These are phyloP conservation scores for Isichthys henryi DNA, from an alignment of 2,113 vertebrate genomes.

Conservation along the genomic window DNA sequence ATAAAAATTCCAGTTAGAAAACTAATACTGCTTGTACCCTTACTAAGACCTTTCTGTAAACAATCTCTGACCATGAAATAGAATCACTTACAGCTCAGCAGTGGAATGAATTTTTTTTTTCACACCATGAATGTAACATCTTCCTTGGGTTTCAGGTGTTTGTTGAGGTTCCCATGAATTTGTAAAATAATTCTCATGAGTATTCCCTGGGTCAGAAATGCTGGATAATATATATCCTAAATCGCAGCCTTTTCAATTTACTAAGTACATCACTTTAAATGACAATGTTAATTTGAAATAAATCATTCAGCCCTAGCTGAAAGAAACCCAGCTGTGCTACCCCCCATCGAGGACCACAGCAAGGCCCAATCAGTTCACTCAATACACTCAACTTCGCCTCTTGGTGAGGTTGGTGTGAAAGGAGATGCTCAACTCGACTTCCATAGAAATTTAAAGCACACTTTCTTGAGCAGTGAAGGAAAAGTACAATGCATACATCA, in stretches of 20 bases:
- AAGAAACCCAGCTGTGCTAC: neutral
- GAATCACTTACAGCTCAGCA: no score
- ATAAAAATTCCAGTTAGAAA: no score
- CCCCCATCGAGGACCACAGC: neutral
- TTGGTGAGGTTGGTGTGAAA: neutral
- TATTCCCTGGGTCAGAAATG: neutral
- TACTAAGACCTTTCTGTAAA: no score
- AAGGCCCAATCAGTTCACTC: neutral
- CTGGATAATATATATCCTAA: neutral
- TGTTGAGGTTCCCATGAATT: neutral
- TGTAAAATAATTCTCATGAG: neutral
- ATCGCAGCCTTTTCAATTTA: neutral
- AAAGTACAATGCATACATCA: neutral
- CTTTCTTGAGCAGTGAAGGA: neutral
- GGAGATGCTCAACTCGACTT: neutral
- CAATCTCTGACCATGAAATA: no score
- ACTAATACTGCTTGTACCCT: no score
- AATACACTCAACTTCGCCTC: neutral
- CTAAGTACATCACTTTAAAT: neutral
- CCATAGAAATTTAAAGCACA: neutral
- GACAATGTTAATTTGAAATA: neutral
- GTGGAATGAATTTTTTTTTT: no score
- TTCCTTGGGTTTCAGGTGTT: no score
- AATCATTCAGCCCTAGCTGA: neutral
- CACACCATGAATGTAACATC: no score